These are phyloP conservation scores for Mormyrops attenuatus DNA, from an alignment of 2,797 vertebrate genomes.

Conservation along the genomic window DNA sequence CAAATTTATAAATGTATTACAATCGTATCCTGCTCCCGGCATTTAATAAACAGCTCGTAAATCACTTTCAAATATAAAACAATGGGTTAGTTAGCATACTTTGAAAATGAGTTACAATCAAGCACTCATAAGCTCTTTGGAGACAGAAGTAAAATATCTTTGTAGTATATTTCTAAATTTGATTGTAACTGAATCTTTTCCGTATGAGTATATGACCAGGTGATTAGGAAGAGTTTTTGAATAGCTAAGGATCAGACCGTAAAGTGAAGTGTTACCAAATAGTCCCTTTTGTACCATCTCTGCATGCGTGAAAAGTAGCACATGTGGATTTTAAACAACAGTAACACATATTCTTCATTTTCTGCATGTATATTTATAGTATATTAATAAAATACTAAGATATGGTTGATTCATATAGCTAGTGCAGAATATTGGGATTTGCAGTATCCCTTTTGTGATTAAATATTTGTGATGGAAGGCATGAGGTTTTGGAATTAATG, in stretches of 20 bases:
- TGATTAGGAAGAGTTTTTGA: background rate
- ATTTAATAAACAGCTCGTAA: background rate
- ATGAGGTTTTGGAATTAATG: background rate
- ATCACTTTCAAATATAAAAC: background rate
- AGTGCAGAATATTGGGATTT: background rate
- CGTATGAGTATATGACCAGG: background rate
- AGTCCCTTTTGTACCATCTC: background rate
- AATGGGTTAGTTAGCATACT: background rate
- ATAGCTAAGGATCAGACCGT: background rate
- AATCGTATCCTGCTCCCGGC: background rate
- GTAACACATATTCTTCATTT: background rate
- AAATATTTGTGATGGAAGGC: constrained; percentile 2
- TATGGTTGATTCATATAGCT: background rate
- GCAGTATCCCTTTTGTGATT: background rate
- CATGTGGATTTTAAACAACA: background rate
- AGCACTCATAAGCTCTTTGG: background rate
- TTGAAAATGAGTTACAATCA: background rate
- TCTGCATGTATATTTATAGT: background rate
- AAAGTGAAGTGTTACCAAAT: background rate
- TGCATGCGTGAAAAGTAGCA: background rate
- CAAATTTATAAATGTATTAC: background rate
- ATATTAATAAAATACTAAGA: background rate
- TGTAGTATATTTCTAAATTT: background rate
- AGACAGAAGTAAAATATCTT: background rate
- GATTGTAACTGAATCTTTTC: background rate